Percentiles rank a stretch among this genome's conserved stretches.
phyloP scores from a whole-genome alignment of 2,113 vertebrate genomes.

The Salminus brasiliensis region DNA sequence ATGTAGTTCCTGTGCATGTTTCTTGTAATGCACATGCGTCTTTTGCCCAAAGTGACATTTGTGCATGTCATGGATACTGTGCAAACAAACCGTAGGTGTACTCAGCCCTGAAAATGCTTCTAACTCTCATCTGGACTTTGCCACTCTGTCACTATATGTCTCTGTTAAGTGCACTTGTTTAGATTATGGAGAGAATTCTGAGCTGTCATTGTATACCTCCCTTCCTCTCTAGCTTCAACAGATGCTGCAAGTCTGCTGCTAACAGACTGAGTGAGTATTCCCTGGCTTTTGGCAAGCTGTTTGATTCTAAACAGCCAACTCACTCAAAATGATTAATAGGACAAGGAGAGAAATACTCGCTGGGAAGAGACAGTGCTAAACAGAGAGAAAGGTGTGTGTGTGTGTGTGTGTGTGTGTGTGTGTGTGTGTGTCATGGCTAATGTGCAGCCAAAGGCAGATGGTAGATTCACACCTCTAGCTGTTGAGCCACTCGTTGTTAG shows the following conservation, averaged over 20 bases:
- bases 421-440: conserved; percentile 20
- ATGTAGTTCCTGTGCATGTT: background rate
- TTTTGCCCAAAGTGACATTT: background rate
- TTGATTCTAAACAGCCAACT: conserved; percentile 19
- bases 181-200: conserved; percentile 16
- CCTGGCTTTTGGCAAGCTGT: background rate
- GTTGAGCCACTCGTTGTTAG: background rate
- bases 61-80: background rate
- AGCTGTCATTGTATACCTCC: background rate
- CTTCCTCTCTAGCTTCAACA: background rate
- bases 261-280: background rate
- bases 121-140: background rate
- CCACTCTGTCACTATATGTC: background rate
- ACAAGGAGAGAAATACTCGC: conserved; percentile 28
- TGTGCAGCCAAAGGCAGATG: conserved; percentile 36
- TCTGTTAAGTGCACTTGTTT: conserved; percentile 29
- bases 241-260: conserved; percentile 2
- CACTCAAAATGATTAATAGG: conserved; percentile 31
- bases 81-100: background rate
- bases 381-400: background rate
- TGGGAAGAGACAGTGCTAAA: conserved; percentile 11
- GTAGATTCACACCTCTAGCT: conserved; percentile 34
- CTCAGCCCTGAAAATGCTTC: background rate
- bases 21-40: background rate
- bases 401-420: background rate